Evolutionary conservation across 2,888 invertebrate genomes (phyloP).

Genomic region (Xestia c-nigrum): DNA sequence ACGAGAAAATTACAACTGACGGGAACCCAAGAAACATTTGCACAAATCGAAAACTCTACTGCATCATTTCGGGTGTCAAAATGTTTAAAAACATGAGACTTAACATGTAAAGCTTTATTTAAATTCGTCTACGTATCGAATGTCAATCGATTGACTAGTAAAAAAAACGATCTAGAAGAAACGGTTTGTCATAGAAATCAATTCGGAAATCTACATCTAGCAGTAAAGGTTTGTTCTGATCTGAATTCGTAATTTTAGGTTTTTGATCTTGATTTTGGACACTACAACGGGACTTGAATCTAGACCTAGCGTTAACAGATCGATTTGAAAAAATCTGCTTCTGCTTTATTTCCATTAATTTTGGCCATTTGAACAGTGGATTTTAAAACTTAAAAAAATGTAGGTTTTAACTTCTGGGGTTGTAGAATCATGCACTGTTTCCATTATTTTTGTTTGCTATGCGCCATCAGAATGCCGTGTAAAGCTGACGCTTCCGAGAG

Average conservation of each 20-base stretch:
- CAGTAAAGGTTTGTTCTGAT: constrained; percentile 4
- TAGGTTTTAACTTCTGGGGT: not conserved
- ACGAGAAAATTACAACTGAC: not conserved
- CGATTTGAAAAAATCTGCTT: not conserved
- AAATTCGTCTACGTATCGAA: constrained; percentile 31
- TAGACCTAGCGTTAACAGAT: not conserved
- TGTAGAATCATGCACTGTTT: not conserved
- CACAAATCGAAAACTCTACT: not conserved
- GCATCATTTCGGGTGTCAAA: constrained; percentile 40
- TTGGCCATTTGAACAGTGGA: not conserved
- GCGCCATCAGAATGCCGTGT: too few species aligned
- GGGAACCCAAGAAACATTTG: constrained; percentile 1
- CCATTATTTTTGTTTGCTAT: not conserved
- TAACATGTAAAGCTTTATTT: constrained; percentile 27
- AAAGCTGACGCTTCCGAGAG: not conserved
- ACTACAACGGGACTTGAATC: constrained; percentile 5
- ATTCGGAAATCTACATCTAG: not conserved
- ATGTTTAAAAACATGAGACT: constrained; percentile 35
- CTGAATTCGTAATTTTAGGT: not conserved
- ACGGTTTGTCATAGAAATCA: constrained; percentile 27
- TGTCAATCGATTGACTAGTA: constrained; percentile 43
- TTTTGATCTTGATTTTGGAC: not conserved
- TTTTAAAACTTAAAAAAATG: too few species aligned
- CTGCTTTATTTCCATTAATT: not conserved
- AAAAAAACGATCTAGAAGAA: constrained; percentile 3